These are phyloP conservation scores for Euplagia quadripunctaria DNA, from an alignment of 2,888 invertebrate species.

Conservation along the genomic window DNA sequence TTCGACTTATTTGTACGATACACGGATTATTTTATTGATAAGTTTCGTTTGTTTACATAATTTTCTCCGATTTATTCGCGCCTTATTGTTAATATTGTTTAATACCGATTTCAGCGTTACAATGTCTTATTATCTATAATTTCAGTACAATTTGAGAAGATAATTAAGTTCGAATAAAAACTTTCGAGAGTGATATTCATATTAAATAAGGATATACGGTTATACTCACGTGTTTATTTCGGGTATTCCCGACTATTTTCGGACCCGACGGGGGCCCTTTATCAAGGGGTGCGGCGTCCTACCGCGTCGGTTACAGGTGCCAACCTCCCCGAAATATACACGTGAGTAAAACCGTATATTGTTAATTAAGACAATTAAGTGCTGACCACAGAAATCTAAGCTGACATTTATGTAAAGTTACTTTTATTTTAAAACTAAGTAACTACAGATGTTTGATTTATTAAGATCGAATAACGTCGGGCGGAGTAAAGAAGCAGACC, in stretches of 20 bases:
- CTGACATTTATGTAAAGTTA: conserved; percentile 22
- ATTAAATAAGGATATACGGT: too few species aligned
- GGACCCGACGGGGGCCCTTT: too few species aligned
- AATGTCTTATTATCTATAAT: conserved; percentile 29
- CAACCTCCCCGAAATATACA: too few species aligned
- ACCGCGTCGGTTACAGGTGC: too few species aligned
- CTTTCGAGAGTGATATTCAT: too few species aligned
- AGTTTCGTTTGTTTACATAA: background rate
- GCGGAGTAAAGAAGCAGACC: background rate
- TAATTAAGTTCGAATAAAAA: conserved; percentile 16
- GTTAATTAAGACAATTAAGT: too few species aligned
- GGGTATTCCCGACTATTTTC: too few species aligned
- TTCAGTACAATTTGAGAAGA: conserved; percentile 32
- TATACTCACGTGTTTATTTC: too few species aligned
- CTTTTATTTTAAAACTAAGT: conserved; percentile 15
- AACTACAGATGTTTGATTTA: too few species aligned
- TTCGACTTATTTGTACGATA: background rate
- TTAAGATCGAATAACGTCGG: background rate
- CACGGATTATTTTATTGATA: background rate
- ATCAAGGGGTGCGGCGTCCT: too few species aligned
- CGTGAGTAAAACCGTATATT: too few species aligned
- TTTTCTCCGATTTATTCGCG: background rate
- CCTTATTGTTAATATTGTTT: conserved; percentile 11
- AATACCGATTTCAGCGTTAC: conserved; percentile 23
- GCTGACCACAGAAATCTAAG: background rate